phyloP scores from a whole-genome alignment of 2,113 vertebrate species.

The Dolichotis patagonum region DNA sequence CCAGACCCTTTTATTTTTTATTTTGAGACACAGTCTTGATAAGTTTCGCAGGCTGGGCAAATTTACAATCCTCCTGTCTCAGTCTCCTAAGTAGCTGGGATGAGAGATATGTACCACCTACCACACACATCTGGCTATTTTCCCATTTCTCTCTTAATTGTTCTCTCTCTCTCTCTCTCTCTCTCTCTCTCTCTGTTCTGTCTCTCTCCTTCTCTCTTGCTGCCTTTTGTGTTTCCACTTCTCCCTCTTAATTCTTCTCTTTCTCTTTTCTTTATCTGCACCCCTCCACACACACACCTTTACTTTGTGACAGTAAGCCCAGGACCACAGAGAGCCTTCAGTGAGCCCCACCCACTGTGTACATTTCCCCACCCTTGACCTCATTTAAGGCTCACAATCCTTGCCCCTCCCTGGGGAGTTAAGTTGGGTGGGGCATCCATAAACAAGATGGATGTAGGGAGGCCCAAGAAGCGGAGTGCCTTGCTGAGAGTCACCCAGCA shows the following conservation, averaged over 20 bases:
- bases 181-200: neutral
- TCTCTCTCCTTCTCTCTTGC: neutral
- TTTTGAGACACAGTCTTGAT: too few species aligned
- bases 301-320: neutral
- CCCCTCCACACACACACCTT: too few species aligned
- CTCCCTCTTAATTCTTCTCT: neutral
- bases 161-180: neutral
- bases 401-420: conserved; percentile 16
- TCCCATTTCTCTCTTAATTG: neutral
- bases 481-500: neutral
- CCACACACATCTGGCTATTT: too few species aligned
- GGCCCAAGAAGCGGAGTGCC: neutral
- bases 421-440: neutral
- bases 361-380: neutral
- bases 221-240: neutral
- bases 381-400: conserved; percentile 2
- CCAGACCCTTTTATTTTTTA: neutral
- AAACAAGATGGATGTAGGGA: neutral
- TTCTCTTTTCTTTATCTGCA: neutral
- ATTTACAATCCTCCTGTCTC: too few species aligned
- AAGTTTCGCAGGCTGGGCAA: too few species aligned
- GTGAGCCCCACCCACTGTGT: neutral
- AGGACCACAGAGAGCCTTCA: neutral
- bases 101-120: too few species aligned
- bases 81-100: too few species aligned